Conservation (phyloP, 2,888 invertebrate genomes). For the Eremobia ochroleuca region DNA sequence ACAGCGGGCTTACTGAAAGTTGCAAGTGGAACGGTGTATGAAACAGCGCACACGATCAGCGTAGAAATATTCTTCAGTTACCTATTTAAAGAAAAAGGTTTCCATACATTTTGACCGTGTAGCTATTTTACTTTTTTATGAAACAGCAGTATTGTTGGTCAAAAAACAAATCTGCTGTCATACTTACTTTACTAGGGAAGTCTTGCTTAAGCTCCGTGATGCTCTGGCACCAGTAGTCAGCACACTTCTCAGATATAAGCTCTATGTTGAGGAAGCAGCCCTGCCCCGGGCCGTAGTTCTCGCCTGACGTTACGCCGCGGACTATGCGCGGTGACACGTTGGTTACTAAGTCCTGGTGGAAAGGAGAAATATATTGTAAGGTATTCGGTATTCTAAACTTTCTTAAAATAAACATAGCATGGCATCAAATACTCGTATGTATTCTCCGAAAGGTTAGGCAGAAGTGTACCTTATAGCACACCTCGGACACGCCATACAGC, state of each 20-base stretch:
- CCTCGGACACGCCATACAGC: too few relatives aligned
- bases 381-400: background rate
- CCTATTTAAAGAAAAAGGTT: too few relatives aligned
- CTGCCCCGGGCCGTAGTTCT: constrained; percentile 98
- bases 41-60: background rate
- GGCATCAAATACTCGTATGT: too few relatives aligned
- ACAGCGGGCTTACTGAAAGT: background rate
- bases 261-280: constrained; percentile 99
- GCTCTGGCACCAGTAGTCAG: constrained; percentile 97
- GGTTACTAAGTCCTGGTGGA: constrained; percentile 95
- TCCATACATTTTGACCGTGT: background rate
- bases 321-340: constrained; percentile 99
- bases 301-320: constrained; percentile 97
- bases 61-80: background rate
- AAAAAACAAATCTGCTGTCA: too few relatives aligned
- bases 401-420: background rate
- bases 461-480: too few relatives aligned
- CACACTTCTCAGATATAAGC: constrained; percentile 98
- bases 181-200: constrained; percentile 95
- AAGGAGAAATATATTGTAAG: background rate
- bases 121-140: background rate
- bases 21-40: background rate
- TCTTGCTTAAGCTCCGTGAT: constrained; percentile 97
- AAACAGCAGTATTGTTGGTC: too few relatives aligned
- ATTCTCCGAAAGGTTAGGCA: background rate